Conservation (phyloP, 2,797 vertebrate genomes). For the Cossypha niveicapilla region DNA sequence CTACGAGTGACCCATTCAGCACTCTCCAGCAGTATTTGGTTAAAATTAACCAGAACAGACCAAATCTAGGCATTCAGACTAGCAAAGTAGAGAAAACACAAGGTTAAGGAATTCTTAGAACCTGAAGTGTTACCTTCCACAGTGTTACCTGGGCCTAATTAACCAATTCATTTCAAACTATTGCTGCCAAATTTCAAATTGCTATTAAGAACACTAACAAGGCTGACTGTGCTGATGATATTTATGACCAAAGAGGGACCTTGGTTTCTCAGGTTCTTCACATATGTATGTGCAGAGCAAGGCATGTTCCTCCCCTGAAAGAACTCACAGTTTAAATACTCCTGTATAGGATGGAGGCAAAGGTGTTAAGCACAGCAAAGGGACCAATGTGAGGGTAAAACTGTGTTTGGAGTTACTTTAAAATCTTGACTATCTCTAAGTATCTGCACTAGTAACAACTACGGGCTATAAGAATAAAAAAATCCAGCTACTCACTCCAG, state of each 20-base stretch:
- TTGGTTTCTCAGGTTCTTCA: neutral
- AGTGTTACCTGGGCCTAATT: neutral
- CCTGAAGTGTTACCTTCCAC: neutral
- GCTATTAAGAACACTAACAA: neutral
- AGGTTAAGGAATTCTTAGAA: neutral
- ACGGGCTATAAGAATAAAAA: neutral
- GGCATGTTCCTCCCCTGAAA: neutral
- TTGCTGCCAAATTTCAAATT: neutral
- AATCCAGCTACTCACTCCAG: neutral
- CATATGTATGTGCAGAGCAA: neutral
- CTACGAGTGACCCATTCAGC: neutral
- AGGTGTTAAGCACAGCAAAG: neutral
- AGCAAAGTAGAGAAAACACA: neutral
- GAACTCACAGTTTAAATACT: neutral
- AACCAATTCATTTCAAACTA: neutral
- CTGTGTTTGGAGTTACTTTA: neutral
- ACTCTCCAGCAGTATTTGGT: neutral
- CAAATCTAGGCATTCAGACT: neutral
- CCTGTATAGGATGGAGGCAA: neutral
- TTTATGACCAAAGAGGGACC: neutral
- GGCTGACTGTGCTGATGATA: neutral
- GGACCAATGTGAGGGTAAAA: neutral
- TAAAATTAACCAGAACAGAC: neutral
- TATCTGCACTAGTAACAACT: neutral
- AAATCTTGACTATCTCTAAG: neutral